Evolutionary conservation across 37 sponge, comb jelly and placozoan species (phyloP).

Genomic region (Theonella swinhoei): DNA sequence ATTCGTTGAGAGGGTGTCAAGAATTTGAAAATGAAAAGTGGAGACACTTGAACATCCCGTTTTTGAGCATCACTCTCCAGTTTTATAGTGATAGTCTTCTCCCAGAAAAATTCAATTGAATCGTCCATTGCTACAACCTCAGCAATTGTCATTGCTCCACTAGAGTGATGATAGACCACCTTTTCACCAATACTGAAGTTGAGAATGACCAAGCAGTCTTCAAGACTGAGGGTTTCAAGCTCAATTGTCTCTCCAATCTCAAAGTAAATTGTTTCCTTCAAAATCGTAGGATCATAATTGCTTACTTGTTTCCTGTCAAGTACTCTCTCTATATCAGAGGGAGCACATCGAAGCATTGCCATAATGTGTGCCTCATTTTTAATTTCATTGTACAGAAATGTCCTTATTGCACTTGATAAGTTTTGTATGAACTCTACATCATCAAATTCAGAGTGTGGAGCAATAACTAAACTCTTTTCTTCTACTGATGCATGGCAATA

Average conservation of each 20-base stretch:
- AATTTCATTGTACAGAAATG: neutral
- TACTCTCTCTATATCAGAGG: constrained; percentile 7
- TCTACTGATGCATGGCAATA: neutral
- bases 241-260: neutral
- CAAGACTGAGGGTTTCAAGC: neutral
- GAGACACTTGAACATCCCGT: neutral
- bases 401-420: constrained; percentile 1
- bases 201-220: constrained; percentile 22
- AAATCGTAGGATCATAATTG: neutral
- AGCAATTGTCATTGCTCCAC: neutral
- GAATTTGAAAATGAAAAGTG: constrained; percentile 29
- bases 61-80: neutral
- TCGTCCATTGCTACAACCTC: constrained; percentile 9
- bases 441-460: constrained; percentile 17
- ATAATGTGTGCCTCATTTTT: constrained; percentile 10
- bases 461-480: constrained; percentile 8
- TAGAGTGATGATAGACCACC: constrained; percentile 14
- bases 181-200: constrained; percentile 38
- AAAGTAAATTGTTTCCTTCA: too few relatives aligned
- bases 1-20: neutral
- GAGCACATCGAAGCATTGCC: constrained; percentile 43
- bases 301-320: constrained; percentile 10
- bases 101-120: neutral
- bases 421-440: constrained; percentile 1
- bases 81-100: neutral